phyloP scores from a whole-genome alignment of 2,113 vertebrate species.

The Ursus arctos region DNA sequence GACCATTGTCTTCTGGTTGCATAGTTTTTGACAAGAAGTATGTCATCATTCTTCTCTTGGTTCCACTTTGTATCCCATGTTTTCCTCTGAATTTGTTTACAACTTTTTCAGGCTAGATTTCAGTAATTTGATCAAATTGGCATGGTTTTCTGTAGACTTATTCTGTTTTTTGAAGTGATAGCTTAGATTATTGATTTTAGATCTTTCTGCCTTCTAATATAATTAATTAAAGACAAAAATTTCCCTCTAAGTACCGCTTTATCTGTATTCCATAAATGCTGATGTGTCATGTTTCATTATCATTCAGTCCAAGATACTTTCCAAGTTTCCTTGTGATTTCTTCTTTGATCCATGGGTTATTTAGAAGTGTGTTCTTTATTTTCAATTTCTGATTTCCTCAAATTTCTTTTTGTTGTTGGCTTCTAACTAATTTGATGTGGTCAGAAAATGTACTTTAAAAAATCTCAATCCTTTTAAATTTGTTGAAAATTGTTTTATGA shows the following conservation, averaged over 20 bases:
- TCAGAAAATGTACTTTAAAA: not conserved
- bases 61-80: not conserved
- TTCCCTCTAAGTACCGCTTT: not conserved
- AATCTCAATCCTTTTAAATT: conserved; percentile 11
- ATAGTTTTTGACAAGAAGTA: not conserved
- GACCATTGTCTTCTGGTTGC: not conserved
- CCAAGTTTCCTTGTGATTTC: conserved; percentile 36
- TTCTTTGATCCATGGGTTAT: not conserved
- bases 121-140: not conserved
- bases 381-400: not conserved
- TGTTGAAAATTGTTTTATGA: conserved; percentile 24
- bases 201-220: not conserved
- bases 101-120: not conserved
- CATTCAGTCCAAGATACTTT: not conserved
- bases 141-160: not conserved
- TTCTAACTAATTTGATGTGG: not conserved
- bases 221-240: not conserved
- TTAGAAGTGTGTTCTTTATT: not conserved
- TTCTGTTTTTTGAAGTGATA: not conserved
- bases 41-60: not conserved
- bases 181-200: not conserved
- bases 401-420: not conserved
- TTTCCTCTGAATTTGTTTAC: not conserved
- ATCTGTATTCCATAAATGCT: not conserved
- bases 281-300: not conserved